Base-by-base conservation (phyloP, 1,140 invertebrate species). In the Drosophila funebris region DNA sequence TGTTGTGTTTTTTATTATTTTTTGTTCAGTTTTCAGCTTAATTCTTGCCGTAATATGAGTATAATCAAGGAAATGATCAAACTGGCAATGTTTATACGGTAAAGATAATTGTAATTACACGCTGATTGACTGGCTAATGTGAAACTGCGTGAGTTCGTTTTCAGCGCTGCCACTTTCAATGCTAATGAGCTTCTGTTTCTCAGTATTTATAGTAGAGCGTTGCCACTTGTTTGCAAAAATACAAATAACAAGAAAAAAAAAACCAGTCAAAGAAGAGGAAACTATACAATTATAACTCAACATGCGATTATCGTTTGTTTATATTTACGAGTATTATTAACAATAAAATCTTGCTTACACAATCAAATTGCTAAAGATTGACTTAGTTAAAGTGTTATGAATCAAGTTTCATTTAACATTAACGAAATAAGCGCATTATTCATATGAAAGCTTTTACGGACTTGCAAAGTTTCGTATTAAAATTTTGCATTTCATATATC, bases 91-190 rank as follows among this genome's bases (percentile, higher is more conserved):
- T 52, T 31, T 52, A 52, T 27, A 50, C 46, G 48, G 48, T 52
- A 52, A 52, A 52, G 27, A 52, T 52, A 52, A 52, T 52, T 52
- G 48, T 18, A 52, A 52, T 52, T 52, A 52, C 13, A 29, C 27
- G 14, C n/a, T 48, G 44, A 48, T 48, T 48, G 44, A 29, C 44
- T 11, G 9, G 27, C 27, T 52, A 52, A 52, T 50, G 46, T 24
- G 46, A 50, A 50, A 31, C n/a, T 50, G 46, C 27, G 46, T 31
- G 46, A 50, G 46, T 52, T 52, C 9, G 27, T 52, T 20, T 11
- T 22, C 44, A 48, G n/a, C 5, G 24, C 4, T 48, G 44, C 44
- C 22, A 29, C 22, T 14, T 48, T 52, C 0, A 7, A 18, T 33
- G 14, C 6, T 52, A 52, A 52, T 52, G 48, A 52, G 48, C 29